Percentiles rank a stretch among this genome's conserved stretches.
phyloP scores from a whole-genome alignment of 2,113 vertebrate species.

The Cepphus grylle region DNA sequence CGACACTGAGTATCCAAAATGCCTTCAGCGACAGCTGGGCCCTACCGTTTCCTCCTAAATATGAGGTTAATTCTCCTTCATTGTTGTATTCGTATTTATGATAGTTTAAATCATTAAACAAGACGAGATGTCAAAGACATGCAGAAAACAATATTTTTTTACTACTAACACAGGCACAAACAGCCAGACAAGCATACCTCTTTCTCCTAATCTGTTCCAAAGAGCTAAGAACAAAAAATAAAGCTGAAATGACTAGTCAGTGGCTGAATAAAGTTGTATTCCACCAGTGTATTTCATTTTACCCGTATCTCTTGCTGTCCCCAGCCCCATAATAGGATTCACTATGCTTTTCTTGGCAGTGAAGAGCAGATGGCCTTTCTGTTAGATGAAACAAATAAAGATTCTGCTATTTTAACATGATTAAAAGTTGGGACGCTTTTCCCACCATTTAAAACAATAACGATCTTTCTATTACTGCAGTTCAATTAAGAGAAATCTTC shows the following conservation, averaged over 20 bases:
- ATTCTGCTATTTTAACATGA: background rate
- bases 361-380: background rate
- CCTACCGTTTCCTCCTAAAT: background rate
- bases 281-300: background rate
- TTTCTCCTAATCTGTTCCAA: background rate
- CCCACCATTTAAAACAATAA: conserved; percentile 18
- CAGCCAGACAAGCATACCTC: background rate
- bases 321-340: background rate
- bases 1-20: background rate
- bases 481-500: conserved; percentile 19
- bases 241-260: background rate
- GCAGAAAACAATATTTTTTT: background rate
- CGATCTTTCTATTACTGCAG: background rate
- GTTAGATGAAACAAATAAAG: background rate
- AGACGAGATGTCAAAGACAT: background rate
- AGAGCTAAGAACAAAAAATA: background rate
- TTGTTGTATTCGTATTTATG: background rate
- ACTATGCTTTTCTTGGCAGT: background rate
- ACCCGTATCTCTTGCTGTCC: background rate
- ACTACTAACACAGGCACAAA: background rate
- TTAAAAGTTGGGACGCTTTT: background rate
- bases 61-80: background rate
- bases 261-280: background rate
- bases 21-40: background rate
- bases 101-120: background rate